Conservation (phyloP, 1,140 invertebrate species). For the Euwallacea similis region DNA sequence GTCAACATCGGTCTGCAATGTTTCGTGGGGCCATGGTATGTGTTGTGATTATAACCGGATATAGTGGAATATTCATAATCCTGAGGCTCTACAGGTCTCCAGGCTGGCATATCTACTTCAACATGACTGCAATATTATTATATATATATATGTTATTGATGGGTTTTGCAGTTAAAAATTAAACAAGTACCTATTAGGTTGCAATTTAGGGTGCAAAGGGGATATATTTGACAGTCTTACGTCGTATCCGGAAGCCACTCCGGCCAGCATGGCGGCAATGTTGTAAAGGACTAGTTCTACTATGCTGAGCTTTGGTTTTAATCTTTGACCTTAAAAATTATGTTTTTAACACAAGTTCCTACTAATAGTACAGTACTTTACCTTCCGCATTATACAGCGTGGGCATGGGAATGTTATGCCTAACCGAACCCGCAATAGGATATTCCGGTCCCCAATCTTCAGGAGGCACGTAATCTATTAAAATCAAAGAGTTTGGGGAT, state of each 20-base stretch:
- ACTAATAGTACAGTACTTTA: constrained; percentile 43
- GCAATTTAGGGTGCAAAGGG: constrained; percentile 77
- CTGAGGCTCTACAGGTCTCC: constrained; percentile 47
- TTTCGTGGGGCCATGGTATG: constrained; percentile 84
- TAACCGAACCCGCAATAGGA: constrained; percentile 59
- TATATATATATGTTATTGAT: neutral
- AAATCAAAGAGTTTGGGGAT: constrained; percentile 43
- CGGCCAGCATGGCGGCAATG: constrained; percentile 85
- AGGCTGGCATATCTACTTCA: constrained; percentile 47
- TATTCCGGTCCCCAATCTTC: constrained; percentile 70
- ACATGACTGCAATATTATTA: constrained; percentile 41
- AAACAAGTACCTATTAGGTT: constrained; percentile 61
- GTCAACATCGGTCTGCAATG: constrained; percentile 73
- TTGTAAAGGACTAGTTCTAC: constrained; percentile 86
- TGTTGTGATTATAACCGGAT: constrained; percentile 78
- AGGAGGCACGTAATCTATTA: constrained; percentile 55
- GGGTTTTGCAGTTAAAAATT: neutral
- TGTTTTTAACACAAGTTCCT: neutral
- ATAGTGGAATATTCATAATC: constrained; percentile 62
- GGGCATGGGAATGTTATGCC: constrained; percentile 70
- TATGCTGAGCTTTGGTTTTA: constrained; percentile 72
- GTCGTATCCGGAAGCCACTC: constrained; percentile 88
- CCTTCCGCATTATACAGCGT: constrained; percentile 73
- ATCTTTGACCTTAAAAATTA: constrained; percentile 54
- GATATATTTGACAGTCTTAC: constrained; percentile 84